Conservation (phyloP, 1,140 invertebrate species). For the Tetramorium alpestre region DNA sequence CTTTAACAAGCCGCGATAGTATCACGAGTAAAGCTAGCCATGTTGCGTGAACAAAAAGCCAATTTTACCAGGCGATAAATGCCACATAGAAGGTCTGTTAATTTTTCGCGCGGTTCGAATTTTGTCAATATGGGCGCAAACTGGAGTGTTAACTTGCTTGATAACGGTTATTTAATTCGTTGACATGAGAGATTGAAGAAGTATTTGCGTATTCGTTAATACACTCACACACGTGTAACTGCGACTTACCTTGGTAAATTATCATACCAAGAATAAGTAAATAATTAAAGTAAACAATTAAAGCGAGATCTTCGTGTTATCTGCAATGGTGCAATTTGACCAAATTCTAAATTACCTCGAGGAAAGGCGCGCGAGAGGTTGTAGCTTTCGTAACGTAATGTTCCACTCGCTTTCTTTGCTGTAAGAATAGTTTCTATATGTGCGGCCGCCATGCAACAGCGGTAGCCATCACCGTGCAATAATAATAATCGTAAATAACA, state of each 20-base stretch:
- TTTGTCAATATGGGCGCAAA: constrained; percentile 42
- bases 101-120: constrained; percentile 23
- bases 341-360: constrained; percentile 35
- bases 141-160: constrained; percentile 14
- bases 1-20: constrained; percentile 43
- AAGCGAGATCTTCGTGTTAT: not conserved
- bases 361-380: constrained; percentile 46
- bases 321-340: not conserved
- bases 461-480: constrained; percentile 62
- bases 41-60: constrained; percentile 57
- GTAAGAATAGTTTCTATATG: constrained; percentile 61
- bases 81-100: constrained; percentile 54
- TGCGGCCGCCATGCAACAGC: constrained; percentile 50
- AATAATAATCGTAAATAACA: constrained; percentile 80
- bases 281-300: constrained; percentile 1
- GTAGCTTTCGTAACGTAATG: constrained; percentile 45
- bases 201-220: not conserved
- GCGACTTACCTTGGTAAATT: not conserved
- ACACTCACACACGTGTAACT: no score
- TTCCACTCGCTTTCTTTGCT: not conserved
- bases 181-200: constrained; percentile 26
- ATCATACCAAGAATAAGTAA: not conserved
- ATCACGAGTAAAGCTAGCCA: constrained; percentile 1
- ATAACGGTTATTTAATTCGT: constrained; percentile 43
- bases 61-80: constrained; percentile 56